Conservation (phyloP, 2,113 vertebrate species). For the Gnathonemus echidnorhynchus region DNA sequence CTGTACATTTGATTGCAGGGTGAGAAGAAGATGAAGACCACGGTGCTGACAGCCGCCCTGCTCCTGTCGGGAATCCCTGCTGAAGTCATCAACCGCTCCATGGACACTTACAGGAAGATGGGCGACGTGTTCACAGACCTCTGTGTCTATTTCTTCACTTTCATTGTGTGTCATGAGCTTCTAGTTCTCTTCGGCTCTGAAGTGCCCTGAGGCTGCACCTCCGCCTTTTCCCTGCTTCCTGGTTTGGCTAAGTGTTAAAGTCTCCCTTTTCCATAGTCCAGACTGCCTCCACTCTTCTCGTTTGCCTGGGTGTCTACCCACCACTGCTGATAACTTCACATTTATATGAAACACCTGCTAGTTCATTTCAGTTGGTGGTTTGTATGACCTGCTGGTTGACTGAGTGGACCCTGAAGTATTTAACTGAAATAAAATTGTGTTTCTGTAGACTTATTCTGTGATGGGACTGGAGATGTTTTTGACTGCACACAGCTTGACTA, state of each 20-base stretch:
- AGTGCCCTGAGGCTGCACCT: conserved; percentile 51
- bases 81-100: conserved; percentile 91
- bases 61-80: conserved; percentile 89
- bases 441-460: neutral
- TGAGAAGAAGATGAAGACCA: conserved; percentile 86
- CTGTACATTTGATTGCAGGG: conserved; percentile 51
- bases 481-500: neutral
- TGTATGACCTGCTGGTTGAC: neutral
- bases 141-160: conserved; percentile 94
- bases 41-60: conserved; percentile 85
- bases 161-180: conserved; percentile 86
- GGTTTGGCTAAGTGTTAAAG: neutral
- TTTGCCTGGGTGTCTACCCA: neutral
- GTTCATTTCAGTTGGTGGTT: neutral
- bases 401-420: neutral
- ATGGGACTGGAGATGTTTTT: neutral
- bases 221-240: neutral
- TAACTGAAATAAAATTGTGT: conserved; percentile 4
- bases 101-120: conserved; percentile 97
- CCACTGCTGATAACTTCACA: no score
- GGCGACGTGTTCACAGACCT: conserved; percentile 95
- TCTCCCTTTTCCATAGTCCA: neutral
- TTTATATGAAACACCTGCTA: neutral
- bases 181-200: conserved; percentile 67
- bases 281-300: neutral